Conservation (phyloP, 2,113 vertebrate genomes). For the Reinhardtius hippoglossoides region DNA sequence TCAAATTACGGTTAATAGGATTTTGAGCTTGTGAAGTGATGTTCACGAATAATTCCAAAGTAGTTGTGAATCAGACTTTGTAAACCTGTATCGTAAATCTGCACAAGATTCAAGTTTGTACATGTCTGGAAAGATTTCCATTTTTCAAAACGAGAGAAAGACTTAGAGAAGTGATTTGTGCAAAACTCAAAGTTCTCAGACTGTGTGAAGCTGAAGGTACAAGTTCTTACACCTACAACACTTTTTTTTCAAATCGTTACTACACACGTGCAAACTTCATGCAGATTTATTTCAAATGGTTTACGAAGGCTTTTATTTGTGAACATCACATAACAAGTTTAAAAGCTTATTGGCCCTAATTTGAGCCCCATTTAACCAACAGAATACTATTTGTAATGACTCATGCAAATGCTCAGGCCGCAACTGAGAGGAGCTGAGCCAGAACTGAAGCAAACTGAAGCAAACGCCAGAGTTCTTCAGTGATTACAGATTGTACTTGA, state of each 20-base stretch:
- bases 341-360: background rate
- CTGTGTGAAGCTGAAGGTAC: too few relatives aligned
- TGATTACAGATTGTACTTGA: conserved; percentile 24
- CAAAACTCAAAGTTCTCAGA: too few relatives aligned
- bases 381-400: conserved; percentile 34
- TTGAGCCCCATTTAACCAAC: background rate
- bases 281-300: background rate
- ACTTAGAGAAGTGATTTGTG: too few relatives aligned
- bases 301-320: background rate
- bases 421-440: conserved; percentile 8
- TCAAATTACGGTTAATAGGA: background rate
- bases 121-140: too few relatives aligned
- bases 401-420: conserved; percentile 14
- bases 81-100: background rate
- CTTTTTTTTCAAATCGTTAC: too few relatives aligned
- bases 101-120: too few relatives aligned
- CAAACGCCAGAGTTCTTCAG: conserved; percentile 7
- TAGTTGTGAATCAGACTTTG: background rate
- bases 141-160: too few relatives aligned
- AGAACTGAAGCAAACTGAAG: conserved; percentile 17
- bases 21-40: background rate
- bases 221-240: too few relatives aligned
- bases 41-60: background rate
- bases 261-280: background rate
- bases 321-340: conserved; percentile 5